Evolutionary conservation across 2,113 vertebrate genomes (phyloP).

Genomic region (Sapajus apella): DNA sequence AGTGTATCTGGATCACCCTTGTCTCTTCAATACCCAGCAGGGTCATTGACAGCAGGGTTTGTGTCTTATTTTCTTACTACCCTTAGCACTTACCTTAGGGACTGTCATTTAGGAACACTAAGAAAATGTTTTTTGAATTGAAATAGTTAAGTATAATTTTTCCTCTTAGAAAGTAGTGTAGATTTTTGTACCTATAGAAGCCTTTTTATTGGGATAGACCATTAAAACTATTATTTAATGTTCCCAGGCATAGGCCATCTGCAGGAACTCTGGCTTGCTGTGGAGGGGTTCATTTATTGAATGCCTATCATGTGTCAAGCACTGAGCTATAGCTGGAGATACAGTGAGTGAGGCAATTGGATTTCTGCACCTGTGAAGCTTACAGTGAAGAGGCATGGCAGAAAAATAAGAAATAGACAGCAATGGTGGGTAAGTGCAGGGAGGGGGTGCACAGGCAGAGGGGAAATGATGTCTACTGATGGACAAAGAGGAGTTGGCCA

Average conservation of each 20-base stretch:
- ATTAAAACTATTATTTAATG: conserved; percentile 17
- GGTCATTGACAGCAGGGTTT: not conserved
- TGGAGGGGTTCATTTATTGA: not conserved
- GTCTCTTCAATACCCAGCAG: not conserved
- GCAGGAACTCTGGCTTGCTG: not conserved
- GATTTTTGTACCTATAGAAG: conserved; percentile 30
- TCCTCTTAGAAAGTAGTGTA: not conserved
- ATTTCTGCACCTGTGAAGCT: not conserved
- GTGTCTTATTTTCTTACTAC: conserved; percentile 11
- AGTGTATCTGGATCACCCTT: not conserved
- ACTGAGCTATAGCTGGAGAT: not conserved
- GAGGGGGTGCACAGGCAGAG: not conserved
- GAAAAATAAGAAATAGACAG: not conserved
- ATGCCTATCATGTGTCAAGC: not conserved
- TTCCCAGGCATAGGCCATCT: not conserved
- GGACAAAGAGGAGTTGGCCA: not conserved
- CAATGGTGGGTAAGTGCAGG: not conserved
- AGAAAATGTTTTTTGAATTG: not conserved
- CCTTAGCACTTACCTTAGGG: not conserved
- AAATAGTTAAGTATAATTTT: not conserved
- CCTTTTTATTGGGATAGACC: not conserved
- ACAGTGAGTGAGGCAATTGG: not conserved
- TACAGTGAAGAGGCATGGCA: not conserved
- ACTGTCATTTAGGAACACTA: not conserved
- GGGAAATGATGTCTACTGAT: not conserved